phyloP scores from a whole-genome alignment of 2,888 invertebrate genomes.

The Drosophila silvestris region DNA sequence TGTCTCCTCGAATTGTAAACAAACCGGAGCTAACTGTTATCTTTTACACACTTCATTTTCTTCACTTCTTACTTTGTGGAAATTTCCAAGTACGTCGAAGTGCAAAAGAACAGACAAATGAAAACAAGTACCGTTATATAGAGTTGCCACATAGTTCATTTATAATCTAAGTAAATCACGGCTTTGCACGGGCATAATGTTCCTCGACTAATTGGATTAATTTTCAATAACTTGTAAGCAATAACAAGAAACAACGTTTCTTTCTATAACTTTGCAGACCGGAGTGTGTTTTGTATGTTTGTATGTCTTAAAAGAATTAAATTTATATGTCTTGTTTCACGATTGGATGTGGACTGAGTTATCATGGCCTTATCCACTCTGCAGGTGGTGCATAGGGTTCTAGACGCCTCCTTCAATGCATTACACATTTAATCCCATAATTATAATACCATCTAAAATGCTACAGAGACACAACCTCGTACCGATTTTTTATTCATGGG shows the following conservation, averaged over 20 bases:
- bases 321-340: not conserved
- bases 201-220: not conserved
- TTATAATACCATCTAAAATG: not conserved
- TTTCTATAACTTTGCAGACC: not conserved
- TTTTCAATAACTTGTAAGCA: not conserved
- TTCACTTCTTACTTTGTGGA: not conserved
- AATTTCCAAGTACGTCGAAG: conserved; percentile 8
- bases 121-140: conserved; percentile 54
- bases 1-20: not conserved
- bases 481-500: not conserved
- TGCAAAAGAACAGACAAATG: conserved; percentile 26
- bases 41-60: not conserved
- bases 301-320: not conserved
- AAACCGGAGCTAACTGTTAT: not conserved
- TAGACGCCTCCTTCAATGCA: not conserved
- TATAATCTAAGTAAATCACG: not conserved
- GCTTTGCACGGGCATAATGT: not conserved
- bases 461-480: not conserved
- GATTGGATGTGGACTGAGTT: not conserved
- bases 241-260: not conserved
- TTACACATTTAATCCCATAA: not conserved
- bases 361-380: not conserved
- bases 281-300: not conserved
- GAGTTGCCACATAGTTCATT: conserved; percentile 44
- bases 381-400: not conserved